Evolutionary conservation across 92 coral and sea anemone genomes (phyloP), one percentile per base, ranked within the genome.

Genomic region (Muricea muricata): DNA sequence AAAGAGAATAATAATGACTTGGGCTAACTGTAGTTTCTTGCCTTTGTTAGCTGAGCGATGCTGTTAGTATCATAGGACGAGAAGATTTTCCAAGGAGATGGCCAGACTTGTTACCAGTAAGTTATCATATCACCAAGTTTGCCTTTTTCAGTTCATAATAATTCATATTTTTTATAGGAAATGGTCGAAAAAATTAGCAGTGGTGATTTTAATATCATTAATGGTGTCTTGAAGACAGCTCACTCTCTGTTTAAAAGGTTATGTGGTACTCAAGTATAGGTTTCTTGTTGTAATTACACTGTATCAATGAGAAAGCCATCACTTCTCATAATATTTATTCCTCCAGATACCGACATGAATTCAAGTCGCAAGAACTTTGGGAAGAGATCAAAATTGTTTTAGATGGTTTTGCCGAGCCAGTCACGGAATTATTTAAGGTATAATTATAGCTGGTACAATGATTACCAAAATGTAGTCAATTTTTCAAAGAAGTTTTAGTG

Each of bases 331-430:
- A n/a, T n/a, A n/a, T n/a, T n/a, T n/a, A n/a, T n/a, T 10, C 33
- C 20, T 66, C 26, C 65, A 96, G 99, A 56, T 96, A 96, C 79
- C 93, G 99, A 31, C 97, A 96, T 79, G 99, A 96, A 78, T 96
- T 96, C 72, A 96, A 96, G 84, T 96, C 99, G n/a, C 99, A 96
- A 45, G 97, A 93, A 75, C 84, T 96, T 32, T 96, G 99, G 99
- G 87, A 91, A 30, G 99, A 96, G 83, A 96, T 96, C 35, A 96
- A 96, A 77, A 88, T 92, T 86, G 99, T 96, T 4, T 83, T 96
- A 83, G 97, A 93, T 9, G 88, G 87, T 39, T 96, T 96, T 93
- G 94, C 98, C 25, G 89, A 90, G 86, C 99, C 97, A 40, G 50
- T 96, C 20, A 96, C 99, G 39, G 85, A 88, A 33, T 85, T 93